Conservation (phyloP, 1,140 invertebrate species). For the Drosophila suzukii region DNA sequence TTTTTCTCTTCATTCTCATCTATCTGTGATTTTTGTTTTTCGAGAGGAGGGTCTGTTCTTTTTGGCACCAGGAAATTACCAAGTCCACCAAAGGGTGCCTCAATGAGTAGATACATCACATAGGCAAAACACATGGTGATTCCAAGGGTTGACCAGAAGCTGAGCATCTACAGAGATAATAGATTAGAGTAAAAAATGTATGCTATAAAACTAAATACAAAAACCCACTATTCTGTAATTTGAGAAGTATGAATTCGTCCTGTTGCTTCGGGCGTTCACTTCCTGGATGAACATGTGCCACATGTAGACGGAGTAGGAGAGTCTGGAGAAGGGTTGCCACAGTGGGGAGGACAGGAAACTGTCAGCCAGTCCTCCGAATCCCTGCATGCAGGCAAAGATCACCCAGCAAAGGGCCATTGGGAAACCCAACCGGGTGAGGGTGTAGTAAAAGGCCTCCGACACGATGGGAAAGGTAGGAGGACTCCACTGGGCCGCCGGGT, state of each 20-base stretch:
- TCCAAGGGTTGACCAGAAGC: slow-evolving; percentile 45
- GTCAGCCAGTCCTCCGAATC: slow-evolving; percentile 87
- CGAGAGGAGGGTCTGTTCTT: not conserved
- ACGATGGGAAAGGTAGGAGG: slow-evolving; percentile 53
- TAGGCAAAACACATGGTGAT: slow-evolving; percentile 21
- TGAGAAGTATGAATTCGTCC: slow-evolving; percentile 47
- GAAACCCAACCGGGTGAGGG: slow-evolving; percentile 87
- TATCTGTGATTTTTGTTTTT: not conserved
- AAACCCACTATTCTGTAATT: slow-evolving; percentile 50
- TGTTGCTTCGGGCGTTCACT: slow-evolving; percentile 18
- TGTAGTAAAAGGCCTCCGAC: slow-evolving; percentile 87
- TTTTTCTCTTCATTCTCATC: not conserved
- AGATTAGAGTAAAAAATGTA: not conserved
- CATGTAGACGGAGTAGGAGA: slow-evolving; percentile 85
- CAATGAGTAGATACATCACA: slow-evolving; percentile 33
- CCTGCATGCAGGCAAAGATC: slow-evolving; percentile 88
- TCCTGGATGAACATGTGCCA: slow-evolving; percentile 80
- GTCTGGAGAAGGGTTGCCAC: slow-evolving; percentile 85
- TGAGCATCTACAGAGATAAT: slow-evolving; percentile 16
- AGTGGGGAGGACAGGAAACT: slow-evolving; percentile 83
- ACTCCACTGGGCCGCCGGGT: slow-evolving; percentile 61
- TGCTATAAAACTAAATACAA: not conserved
- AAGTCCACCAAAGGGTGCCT: slow-evolving; percentile 39
- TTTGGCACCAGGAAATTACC: slow-evolving; percentile 8
- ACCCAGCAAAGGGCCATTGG: slow-evolving; percentile 87